Percentiles rank a stretch among this genome's conserved stretches.
These are phyloP conservation scores for Ibycter americanus DNA, from an alignment of 2,797 vertebrate genomes.

Conservation along the genomic window DNA sequence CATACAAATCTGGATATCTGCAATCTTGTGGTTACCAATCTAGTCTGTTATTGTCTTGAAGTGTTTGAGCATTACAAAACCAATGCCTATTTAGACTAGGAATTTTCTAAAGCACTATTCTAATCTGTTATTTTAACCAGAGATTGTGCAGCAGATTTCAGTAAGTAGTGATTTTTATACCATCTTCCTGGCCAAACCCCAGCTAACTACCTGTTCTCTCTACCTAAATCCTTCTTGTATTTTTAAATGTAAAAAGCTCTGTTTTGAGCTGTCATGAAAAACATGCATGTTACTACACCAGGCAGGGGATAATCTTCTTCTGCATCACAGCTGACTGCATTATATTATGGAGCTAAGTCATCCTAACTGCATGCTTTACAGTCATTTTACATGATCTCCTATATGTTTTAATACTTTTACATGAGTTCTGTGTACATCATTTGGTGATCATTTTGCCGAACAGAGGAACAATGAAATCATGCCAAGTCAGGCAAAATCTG, in stretches of 20 bases:
- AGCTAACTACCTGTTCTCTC: not conserved
- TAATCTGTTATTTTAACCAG: not conserved
- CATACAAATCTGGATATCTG: not conserved
- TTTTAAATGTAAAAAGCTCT: not conserved
- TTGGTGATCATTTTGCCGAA: not conserved
- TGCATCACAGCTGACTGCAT: not conserved
- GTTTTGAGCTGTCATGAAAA: not conserved
- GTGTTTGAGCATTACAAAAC: not conserved
- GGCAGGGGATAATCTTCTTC: not conserved
- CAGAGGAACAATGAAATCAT: not conserved
- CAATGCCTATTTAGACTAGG: not conserved
- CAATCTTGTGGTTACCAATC: not conserved
- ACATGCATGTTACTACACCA: not conserved
- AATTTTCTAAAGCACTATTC: not conserved
- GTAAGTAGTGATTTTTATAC: not conserved
- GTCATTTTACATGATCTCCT: not conserved
- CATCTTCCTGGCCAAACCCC: not conserved
- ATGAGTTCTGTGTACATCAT: not conserved
- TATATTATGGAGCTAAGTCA: not conserved
- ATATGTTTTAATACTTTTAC: not conserved
- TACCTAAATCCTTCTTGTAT: not conserved
- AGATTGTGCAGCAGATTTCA: not conserved
- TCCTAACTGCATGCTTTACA: rapidly evolving
- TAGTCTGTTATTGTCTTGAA: not conserved
- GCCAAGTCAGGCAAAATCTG: not conserved